Evolutionary conservation across 2,797 vertebrate genomes (phyloP).

Genomic region (Rhinella marina): DNA sequence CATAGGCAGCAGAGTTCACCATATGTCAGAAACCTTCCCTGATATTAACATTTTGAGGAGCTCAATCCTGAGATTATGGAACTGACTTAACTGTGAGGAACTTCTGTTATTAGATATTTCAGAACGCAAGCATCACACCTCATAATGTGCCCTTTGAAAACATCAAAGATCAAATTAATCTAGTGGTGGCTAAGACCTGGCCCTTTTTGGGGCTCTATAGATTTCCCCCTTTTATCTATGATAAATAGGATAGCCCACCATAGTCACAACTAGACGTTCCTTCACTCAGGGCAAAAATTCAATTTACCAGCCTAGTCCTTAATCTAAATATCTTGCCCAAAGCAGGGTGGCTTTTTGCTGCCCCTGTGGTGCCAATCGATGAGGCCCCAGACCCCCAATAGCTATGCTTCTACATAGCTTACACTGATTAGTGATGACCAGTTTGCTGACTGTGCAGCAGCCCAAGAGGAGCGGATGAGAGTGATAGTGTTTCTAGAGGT

Average conservation of each 20-base stretch:
- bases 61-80: conserved; percentile 6
- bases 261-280: no score
- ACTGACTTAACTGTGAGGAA: neutral
- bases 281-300: no score
- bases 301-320: no score
- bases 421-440: no score
- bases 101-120: conserved; percentile 13
- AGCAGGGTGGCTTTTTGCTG: neutral
- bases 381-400: no score
- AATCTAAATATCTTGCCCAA: no score
- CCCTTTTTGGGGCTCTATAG: neutral
- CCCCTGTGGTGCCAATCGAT: neutral
- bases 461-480: no score
- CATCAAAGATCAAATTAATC: neutral
- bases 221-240: neutral
- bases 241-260: neutral
- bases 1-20: neutral
- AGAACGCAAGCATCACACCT: neutral
- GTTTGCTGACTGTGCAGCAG: no score
- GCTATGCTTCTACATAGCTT: no score
- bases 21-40: neutral
- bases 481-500: no score
- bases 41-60: neutral
- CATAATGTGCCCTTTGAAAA: no score
- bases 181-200: neutral